Percentiles rank a stretch among this genome's conserved stretches.
These are phyloP conservation scores for Planococcus citri DNA, from an alignment of 1,140 invertebrate species.

Conservation along the genomic window DNA sequence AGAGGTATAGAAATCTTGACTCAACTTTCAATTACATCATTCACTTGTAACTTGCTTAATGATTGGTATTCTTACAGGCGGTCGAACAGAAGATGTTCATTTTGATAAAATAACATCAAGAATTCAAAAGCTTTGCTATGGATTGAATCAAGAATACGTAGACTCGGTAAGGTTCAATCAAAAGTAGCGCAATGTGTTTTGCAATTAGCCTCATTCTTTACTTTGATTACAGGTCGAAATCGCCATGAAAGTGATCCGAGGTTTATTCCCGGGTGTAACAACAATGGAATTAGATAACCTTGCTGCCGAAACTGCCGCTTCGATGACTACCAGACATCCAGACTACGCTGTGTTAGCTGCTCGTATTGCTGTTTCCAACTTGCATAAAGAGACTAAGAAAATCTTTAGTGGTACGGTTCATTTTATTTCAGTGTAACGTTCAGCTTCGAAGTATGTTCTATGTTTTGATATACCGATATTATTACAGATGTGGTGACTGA, in stretches of 20 bases:
- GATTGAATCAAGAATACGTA: conserved; percentile 88
- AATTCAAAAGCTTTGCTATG: conserved; percentile 91
- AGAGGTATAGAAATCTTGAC: not conserved
- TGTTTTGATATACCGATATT: too few relatives aligned
- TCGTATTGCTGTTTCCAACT: conserved; percentile 88
- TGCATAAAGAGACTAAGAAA: conserved; percentile 94
- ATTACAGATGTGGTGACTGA: conserved; percentile 75
- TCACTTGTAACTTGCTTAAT: too few relatives aligned
- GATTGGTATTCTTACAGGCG: too few relatives aligned
- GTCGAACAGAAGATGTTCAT: conserved; percentile 81
- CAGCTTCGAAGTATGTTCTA: not conserved
- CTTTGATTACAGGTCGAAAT: conserved; percentile 49
- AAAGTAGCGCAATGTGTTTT: not conserved
- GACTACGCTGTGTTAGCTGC: conserved; percentile 95
- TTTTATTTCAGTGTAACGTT: not conserved
- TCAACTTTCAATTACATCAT: too few relatives aligned
- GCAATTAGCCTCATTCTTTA: too few relatives aligned
- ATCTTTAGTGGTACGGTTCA: conserved; percentile 66
- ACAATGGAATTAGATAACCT: conserved; percentile 95
- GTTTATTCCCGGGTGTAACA: conserved; percentile 88
- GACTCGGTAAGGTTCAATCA: conserved; percentile 64
- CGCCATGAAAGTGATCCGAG: conserved; percentile 79
- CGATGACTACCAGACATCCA: conserved; percentile 90
- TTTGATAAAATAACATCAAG: conserved; percentile 97
- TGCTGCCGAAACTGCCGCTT: conserved; percentile 91